Evolutionary conservation across 2,888 invertebrate species (phyloP), one percentile per base, ranked within the genome.

Genomic region (Brenthis daphne): DNA sequence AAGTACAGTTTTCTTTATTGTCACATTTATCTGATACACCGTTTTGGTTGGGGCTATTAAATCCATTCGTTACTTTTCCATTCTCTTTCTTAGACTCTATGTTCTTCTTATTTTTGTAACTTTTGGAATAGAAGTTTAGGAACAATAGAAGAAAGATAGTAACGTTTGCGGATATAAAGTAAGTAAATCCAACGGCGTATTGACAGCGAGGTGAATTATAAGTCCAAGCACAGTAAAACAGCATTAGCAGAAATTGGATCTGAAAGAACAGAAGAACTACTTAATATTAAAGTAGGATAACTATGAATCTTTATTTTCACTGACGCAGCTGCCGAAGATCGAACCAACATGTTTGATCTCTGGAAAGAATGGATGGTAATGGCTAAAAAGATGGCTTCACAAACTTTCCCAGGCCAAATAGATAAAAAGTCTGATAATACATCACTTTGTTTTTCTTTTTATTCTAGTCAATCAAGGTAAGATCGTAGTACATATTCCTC

Each of bases 201-300:
- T 94, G 94, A 77, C 95, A 95, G 72, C 94, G 94, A 69, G 94
- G 94, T 0, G 91, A 88, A 76, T 94, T 90, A 71, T 94, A 88
- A 0, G 92, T 93, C 80, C 90, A 85, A 33, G 89, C 81, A 83
- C 96, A 93, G 80, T 96, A 96, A 11, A 87, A 81, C 29, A 96
- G 88, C 93, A 96, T 95, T 54, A 96, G 81, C 37, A 94, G 86
- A 77, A 96, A 96, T 81, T 96, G 96, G 1, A 94, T 83, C 95
- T 95, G 89, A 20, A 87, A 73, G 57, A 37, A 50, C 4, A 54
- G 20, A 33, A 54, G 14, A 37, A 14, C 47, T 43, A 14, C 4
- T 29, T 20, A 51, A 29, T 13, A 20, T 13, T 54, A 13, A 54
- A 29, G 14, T 11, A 8, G 37, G 37, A 43, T 43, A 8, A 6